Conservation (phyloP, 37 sponge, comb jelly and placozoan species). For the Eunapius fragilis region DNA sequence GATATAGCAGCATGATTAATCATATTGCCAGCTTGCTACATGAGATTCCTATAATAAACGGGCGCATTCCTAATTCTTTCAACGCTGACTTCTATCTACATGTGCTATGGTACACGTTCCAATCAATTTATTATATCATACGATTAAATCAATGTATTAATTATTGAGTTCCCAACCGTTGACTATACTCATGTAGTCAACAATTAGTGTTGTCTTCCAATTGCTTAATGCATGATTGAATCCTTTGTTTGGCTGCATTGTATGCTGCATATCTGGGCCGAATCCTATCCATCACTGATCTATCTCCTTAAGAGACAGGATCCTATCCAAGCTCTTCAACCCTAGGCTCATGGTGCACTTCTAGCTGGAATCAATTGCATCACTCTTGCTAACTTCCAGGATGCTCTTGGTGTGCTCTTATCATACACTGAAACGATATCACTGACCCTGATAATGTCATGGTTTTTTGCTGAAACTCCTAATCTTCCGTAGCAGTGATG, state of each 20-base stretch:
- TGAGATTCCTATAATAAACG: background rate
- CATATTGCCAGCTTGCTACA: too few relatives aligned
- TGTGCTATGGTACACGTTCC: background rate
- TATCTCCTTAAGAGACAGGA: too few relatives aligned
- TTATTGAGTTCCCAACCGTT: background rate
- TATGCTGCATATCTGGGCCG: background rate
- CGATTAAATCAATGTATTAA: background rate
- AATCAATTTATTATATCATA: background rate
- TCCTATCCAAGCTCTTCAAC: too few relatives aligned
- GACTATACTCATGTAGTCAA: background rate
- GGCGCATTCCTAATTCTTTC: background rate
- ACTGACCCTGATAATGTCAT: background rate
- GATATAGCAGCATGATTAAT: too few relatives aligned
- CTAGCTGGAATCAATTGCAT: constrained; percentile 5
- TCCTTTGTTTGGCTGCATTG: background rate
- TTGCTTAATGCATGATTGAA: background rate
- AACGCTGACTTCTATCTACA: background rate
- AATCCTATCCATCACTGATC: background rate
- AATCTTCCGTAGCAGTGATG: background rate
- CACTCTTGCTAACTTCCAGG: constrained; percentile 33
- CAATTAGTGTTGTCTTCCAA: background rate
- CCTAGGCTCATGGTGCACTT: constrained; percentile 2
- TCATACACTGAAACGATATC: constrained; percentile 34
- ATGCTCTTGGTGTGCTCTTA: constrained; percentile 9
- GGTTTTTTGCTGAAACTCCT: background rate